phyloP scores from a whole-genome alignment of 2,888 invertebrate species.

The Epirrita christyi region DNA sequence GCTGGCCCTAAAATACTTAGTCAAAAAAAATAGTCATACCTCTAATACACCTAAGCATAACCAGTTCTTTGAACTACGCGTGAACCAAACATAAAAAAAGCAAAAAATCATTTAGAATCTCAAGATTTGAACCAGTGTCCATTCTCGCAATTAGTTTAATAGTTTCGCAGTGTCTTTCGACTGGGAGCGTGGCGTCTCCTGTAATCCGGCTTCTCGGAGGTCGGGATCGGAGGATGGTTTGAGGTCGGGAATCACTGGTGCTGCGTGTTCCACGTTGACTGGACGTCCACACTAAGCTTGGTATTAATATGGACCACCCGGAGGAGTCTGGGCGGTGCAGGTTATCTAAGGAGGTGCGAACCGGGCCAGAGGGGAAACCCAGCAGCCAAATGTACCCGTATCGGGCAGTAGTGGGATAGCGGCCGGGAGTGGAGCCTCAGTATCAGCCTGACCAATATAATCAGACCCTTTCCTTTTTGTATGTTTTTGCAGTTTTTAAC shows the following conservation, averaged over 20 bases:
- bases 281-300: conserved; percentile 98
- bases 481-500: background rate
- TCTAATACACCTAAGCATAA: too few relatives aligned
- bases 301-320: conserved; percentile 97
- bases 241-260: conserved; percentile 85
- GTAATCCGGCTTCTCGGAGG: conserved; percentile 99
- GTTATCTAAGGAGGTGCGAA: conserved; percentile 99
- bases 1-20: too few relatives aligned
- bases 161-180: conserved; percentile 60
- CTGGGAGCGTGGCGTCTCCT: conserved; percentile 99
- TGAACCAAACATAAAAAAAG: too few relatives aligned
- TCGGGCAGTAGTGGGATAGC: conserved; percentile 88
- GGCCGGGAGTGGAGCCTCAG: conserved; percentile 97
- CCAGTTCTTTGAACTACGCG: too few relatives aligned
- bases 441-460: conserved; percentile 90
- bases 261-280: conserved; percentile 87
- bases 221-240: conserved; percentile 95
- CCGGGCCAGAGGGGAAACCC: conserved; percentile 99
- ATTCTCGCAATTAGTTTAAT: conserved; percentile 77
- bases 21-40: too few relatives aligned
- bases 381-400: conserved; percentile 99
- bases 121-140: conserved; percentile 7
- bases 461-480: conserved; percentile 79
- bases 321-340: conserved; percentile 90
- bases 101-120: too few relatives aligned